These are phyloP conservation scores for Nothoprocta perdicaria DNA, from an alignment of 2,113 vertebrate genomes.

Conservation along the genomic window DNA sequence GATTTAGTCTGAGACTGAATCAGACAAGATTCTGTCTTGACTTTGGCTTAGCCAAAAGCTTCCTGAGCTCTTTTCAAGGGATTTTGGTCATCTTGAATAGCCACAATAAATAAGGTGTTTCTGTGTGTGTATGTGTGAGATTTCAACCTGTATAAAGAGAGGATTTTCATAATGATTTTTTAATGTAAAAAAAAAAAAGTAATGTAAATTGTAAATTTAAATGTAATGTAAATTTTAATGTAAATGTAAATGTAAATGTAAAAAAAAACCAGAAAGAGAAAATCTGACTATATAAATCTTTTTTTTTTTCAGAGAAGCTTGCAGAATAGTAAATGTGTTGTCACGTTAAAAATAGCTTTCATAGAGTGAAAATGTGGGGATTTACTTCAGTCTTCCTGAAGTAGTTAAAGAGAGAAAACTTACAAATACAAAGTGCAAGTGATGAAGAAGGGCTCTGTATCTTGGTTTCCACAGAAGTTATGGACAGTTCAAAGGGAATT, in stretches of 20 bases:
- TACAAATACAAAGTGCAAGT: not conserved
- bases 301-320: not conserved
- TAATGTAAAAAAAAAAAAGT: not conserved
- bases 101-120: not conserved
- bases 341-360: not conserved
- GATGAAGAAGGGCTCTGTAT: not conserved
- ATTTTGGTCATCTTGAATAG: not conserved
- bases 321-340: not conserved
- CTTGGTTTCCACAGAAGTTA: not conserved
- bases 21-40: constrained; percentile 2
- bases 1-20: not conserved
- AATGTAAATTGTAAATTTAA: too few relatives aligned
- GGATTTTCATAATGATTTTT: not conserved
- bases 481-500: not conserved
- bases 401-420: not conserved
- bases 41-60: not conserved
- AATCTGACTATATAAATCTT: not conserved
- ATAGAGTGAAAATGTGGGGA: not conserved
- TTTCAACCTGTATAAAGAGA: not conserved
- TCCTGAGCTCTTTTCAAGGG: not conserved
- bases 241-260: too few relatives aligned
- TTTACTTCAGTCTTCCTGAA: not conserved
- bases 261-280: not conserved
- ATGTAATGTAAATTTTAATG: too few relatives aligned
- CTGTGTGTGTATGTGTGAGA: not conserved